A percentile compares a stretch with the other conserved stretches of the same genome.
These are phyloP conservation scores for Amia ocellicauda DNA, from an alignment of 2,113 vertebrate genomes.

Conservation along the genomic window DNA sequence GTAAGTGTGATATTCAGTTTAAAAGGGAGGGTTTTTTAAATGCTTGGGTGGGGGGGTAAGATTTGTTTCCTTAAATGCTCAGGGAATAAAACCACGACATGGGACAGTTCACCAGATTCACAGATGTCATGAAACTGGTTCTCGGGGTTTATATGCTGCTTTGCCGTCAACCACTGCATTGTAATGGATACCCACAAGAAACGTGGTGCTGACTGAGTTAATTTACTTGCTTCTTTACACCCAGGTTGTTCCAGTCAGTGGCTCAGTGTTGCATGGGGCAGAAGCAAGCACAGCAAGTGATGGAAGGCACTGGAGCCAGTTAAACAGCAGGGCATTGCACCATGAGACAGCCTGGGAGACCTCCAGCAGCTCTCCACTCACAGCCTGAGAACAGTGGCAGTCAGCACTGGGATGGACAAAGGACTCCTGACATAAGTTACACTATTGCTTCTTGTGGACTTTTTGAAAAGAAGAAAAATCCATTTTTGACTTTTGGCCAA, in stretches of 20 bases:
- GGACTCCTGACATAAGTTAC: constrained; percentile 11
- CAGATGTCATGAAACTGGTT: too few species aligned
- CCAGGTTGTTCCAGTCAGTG: constrained; percentile 96
- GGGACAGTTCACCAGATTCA: too few species aligned
- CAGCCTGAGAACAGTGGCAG: constrained; percentile 48
- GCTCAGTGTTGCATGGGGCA: constrained; percentile 99
- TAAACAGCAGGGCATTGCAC: constrained; percentile 56
- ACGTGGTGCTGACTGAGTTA: too few species aligned
- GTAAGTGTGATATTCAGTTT: constrained; percentile 57
- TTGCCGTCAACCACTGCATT: too few species aligned
- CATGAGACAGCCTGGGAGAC: constrained; percentile 35
- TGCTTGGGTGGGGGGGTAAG: too few species aligned
- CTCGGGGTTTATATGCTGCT: too few species aligned
- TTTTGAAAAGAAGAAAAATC: too few species aligned
- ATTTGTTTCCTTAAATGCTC: too few species aligned
- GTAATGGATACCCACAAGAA: too few species aligned
- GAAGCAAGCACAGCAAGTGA: constrained; percentile 98
- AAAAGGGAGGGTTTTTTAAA: too few species aligned
- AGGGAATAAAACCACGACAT: too few species aligned
- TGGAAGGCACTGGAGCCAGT: constrained; percentile 97
- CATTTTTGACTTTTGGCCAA: constrained; percentile 78
- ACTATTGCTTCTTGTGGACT: constrained; percentile 20
- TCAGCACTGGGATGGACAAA: constrained; percentile 43
- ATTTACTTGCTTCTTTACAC: constrained; percentile 9
- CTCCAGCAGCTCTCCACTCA: constrained; percentile 31